Evolutionary conservation across 2,113 vertebrate species (phyloP).

Genomic region (Paradoxurus hermaphroditus): DNA sequence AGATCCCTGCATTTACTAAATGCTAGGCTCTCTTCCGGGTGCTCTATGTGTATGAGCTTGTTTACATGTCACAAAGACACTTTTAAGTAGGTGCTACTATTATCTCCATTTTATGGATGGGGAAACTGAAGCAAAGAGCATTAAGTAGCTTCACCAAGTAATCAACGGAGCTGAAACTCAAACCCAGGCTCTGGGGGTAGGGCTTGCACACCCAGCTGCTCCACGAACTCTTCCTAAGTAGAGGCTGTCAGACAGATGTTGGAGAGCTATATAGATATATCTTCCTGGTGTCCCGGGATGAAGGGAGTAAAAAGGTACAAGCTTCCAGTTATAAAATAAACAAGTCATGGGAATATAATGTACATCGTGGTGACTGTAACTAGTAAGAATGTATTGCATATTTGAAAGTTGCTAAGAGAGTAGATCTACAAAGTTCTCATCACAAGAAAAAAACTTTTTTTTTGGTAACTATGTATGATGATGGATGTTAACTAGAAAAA

Average conservation of each 20-base stretch:
- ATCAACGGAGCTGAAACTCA: background rate
- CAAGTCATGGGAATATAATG: background rate
- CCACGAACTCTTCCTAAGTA: background rate
- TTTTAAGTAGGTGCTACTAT: background rate
- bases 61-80: background rate
- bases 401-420: background rate
- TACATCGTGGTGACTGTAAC: too few species aligned
- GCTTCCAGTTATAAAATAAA: background rate
- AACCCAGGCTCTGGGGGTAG: background rate
- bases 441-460: background rate
- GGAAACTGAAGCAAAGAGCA: background rate
- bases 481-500: background rate
- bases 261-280: rapidly evolving
- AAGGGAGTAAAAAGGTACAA: background rate
- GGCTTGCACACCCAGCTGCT: background rate
- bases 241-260: rapidly evolving
- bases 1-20: background rate
- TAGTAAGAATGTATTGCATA: background rate
- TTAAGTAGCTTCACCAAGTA: background rate
- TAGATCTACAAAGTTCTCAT: background rate
- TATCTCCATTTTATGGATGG: background rate
- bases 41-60: background rate
- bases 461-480: background rate
- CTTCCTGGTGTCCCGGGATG: background rate
- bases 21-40: background rate